These are phyloP conservation scores for Thamnophis elegans DNA, from an alignment of 2,797 vertebrate genomes.

Conservation along the genomic window DNA sequence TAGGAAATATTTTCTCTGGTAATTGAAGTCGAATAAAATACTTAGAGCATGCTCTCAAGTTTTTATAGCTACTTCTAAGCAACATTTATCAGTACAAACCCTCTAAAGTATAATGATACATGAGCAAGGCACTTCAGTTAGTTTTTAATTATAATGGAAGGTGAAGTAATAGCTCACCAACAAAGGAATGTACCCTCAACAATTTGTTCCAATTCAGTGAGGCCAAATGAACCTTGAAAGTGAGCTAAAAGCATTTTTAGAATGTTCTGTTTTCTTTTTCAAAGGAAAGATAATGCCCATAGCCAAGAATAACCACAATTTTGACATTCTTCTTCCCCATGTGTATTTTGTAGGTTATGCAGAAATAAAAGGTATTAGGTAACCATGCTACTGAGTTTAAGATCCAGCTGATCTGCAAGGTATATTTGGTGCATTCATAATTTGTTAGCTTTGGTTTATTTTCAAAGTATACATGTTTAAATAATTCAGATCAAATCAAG, in stretches of 20 bases:
- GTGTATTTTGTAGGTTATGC: not conserved
- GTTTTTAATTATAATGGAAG: not conserved
- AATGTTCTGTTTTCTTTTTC: not conserved
- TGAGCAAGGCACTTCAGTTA: constrained; percentile 3
- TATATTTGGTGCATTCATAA: not conserved
- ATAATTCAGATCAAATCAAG: not conserved
- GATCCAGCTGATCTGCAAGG: not conserved
- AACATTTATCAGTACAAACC: not conserved
- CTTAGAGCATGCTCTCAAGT: not conserved
- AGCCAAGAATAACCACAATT: not conserved
- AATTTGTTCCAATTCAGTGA: constrained; percentile 2
- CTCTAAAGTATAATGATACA: not conserved
- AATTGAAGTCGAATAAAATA: not conserved
- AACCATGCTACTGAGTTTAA: not conserved
- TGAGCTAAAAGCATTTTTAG: not conserved
- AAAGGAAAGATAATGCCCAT: not conserved
- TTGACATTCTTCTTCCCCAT: not conserved
- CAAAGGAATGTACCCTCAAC: not conserved
- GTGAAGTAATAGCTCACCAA: constrained; percentile 2
- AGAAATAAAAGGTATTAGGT: not conserved
- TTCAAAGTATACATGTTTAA: not conserved
- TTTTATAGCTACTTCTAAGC: not conserved
- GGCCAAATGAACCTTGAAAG: constrained; percentile 9
- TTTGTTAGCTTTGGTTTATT: not conserved
- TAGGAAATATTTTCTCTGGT: not conserved